Evolutionary conservation across 2,888 invertebrate genomes (phyloP).

Genomic region (Brachylomia viminalis): DNA sequence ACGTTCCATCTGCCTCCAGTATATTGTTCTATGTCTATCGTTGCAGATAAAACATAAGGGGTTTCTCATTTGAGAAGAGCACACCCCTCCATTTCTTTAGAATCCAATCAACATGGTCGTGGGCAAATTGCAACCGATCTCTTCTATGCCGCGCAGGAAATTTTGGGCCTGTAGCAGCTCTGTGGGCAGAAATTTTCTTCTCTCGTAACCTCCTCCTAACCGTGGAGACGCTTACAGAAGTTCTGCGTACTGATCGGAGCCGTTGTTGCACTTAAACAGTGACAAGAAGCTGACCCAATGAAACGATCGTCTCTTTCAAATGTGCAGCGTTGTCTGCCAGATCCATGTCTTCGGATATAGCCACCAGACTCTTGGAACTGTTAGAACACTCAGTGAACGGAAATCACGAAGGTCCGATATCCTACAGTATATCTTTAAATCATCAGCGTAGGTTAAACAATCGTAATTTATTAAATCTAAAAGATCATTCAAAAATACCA

Average conservation of each 20-base stretch:
- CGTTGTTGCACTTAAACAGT: neutral
- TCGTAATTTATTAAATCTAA: too few species aligned
- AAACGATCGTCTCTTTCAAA: neutral
- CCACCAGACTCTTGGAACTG: neutral
- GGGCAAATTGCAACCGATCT: neutral
- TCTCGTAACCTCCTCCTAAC: neutral
- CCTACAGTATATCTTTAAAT: too few species aligned
- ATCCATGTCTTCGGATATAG: neutral
- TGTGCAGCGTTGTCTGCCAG: neutral
- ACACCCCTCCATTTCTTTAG: neutral
- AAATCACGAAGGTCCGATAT: too few species aligned
- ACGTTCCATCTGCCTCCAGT: neutral
- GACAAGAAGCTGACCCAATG: neutral
- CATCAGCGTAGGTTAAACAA: too few species aligned
- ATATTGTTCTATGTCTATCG: neutral
- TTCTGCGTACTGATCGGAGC: neutral
- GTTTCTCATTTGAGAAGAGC: neutral
- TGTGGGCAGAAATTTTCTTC: neutral
- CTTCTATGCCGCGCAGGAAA: neutral
- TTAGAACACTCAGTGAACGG: too few species aligned
- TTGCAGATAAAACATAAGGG: neutral
- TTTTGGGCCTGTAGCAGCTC: neutral
- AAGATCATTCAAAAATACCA: too few species aligned
- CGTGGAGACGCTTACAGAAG: neutral
- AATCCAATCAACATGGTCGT: neutral